phyloP scores from a whole-genome alignment of 2,797 vertebrate species.

The Sebastiscus albofasciatus region DNA sequence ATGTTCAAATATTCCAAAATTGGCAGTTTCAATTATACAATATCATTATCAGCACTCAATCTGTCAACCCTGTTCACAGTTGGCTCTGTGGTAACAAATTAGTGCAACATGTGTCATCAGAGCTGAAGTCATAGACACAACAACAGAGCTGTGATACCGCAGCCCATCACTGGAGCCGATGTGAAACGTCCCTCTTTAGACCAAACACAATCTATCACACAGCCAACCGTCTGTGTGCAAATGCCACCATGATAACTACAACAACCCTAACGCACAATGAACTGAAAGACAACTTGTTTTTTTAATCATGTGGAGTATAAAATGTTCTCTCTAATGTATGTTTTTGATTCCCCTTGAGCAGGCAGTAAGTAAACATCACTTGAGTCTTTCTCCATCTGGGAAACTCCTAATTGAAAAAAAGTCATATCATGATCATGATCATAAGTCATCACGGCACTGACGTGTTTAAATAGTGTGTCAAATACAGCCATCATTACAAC shows the following conservation, averaged over 20 bases:
- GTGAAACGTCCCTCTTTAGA: conserved; percentile 47
- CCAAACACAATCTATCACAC: conserved; percentile 69
- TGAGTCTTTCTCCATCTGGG: not conserved
- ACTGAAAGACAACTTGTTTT: conserved; percentile 15
- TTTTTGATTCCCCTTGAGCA: not conserved
- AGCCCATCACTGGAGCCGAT: conserved; percentile 18
- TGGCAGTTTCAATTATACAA: not conserved
- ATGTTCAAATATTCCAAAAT: not conserved
- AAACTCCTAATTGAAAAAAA: not conserved
- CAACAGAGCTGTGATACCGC: conserved; percentile 41
- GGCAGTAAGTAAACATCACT: not conserved
- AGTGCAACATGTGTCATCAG: conserved; percentile 40
- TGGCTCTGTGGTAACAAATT: conserved; percentile 20
- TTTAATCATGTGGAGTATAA: not conserved
- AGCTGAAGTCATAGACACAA: conserved; percentile 67
- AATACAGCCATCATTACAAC: too few species aligned
- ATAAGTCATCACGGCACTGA: not conserved
- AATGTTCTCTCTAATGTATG: not conserved
- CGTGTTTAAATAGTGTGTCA: not conserved
- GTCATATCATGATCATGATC: not conserved
- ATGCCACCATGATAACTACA: not conserved
- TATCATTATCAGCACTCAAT: conserved; percentile 7
- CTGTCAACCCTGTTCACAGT: conserved; percentile 16
- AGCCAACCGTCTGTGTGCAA: conserved; percentile 1
- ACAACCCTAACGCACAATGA: not conserved